These are phyloP conservation scores for Muricea muricata DNA, from an alignment of 92 coral and sea anemone species.

Conservation along the genomic window DNA sequence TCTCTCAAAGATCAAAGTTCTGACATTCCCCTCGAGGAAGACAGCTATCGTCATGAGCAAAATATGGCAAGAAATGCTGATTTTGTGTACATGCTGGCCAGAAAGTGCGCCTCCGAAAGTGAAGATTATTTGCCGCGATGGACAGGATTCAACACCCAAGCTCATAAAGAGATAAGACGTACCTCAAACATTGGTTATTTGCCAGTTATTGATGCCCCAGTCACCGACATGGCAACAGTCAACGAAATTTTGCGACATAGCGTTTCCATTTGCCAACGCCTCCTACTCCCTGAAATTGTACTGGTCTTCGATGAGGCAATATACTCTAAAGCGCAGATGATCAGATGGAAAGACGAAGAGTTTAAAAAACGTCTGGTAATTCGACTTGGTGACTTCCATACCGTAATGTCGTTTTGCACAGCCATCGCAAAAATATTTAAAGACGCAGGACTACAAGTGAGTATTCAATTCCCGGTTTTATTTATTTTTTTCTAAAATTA, in stretches of 20 bases:
- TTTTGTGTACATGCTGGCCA: neutral
- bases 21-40: neutral
- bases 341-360: conserved; percentile 9
- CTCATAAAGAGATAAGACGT: neutral
- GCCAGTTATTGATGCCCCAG: conserved; percentile 10
- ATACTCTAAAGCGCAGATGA: conserved; percentile 1
- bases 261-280: conserved; percentile 7
- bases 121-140: neutral
- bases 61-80: too few species aligned
- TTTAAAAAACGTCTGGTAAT: neutral
- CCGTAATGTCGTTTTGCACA: neutral
- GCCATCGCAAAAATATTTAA: neutral
- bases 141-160: conserved; percentile 17
- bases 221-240: conserved; percentile 8
- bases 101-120: neutral
- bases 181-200: neutral
- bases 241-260: neutral
- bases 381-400: too few species aligned
- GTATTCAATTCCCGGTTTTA: neutral
- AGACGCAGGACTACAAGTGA: conserved; percentile 9
- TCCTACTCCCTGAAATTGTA: neutral
- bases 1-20: neutral
- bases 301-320: too few species aligned
- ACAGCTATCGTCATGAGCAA: neutral
- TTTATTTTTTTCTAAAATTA: neutral